Base-by-base conservation (phyloP, 2,888 invertebrate species). In the Cistogaster globosa region DNA sequence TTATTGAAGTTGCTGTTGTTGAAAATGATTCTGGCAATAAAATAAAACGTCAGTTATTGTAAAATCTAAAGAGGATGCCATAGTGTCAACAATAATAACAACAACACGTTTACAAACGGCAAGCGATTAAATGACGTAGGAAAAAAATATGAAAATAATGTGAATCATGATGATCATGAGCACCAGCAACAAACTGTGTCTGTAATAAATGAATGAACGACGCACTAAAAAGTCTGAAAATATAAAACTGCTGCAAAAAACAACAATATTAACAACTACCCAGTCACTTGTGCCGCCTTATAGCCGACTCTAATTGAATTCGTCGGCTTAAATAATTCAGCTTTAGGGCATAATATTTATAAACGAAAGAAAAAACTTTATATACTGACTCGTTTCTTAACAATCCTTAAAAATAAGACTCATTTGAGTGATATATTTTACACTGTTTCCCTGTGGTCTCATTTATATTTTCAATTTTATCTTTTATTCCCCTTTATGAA, bases 301-400 rank as follows among this genome's bases (percentile, higher is more conserved):
- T 58, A 84, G 81, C 77, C 81, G 91, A 88, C 91, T 91, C 91
- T 92, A 92, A 92, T 92, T 92, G 91, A 92, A 92, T 91, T 92
- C 91, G 91, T 91, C 91, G 91, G 91, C 87, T 92, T 91, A 91
- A 92, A 92, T 92, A 92, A 92, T 92, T 92, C 91, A 90, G 91
- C 92, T 91, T 89, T 88, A 89, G 90, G 91, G 90, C 90, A 90
- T 86, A 87, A 88, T 88, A 88, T 78, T 69, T 78, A 55, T 78
- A 48, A 48, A 53, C 22, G 51, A 89, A 58, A 16, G 55, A 57
- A 42, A 72, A 36, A 80, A 14, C 48, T 69, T 55, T 77, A 20
- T 55, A 72, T 55, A 74, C 58, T 60, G 11, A 68, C 68, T 68
- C n/a, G 74, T 38, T 72, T 90, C 89, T 90, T 86, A 86, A 84